These are phyloP conservation scores for Paramormyrops kingsleyae DNA, from an alignment of 2,113 vertebrate genomes.

Conservation along the genomic window DNA sequence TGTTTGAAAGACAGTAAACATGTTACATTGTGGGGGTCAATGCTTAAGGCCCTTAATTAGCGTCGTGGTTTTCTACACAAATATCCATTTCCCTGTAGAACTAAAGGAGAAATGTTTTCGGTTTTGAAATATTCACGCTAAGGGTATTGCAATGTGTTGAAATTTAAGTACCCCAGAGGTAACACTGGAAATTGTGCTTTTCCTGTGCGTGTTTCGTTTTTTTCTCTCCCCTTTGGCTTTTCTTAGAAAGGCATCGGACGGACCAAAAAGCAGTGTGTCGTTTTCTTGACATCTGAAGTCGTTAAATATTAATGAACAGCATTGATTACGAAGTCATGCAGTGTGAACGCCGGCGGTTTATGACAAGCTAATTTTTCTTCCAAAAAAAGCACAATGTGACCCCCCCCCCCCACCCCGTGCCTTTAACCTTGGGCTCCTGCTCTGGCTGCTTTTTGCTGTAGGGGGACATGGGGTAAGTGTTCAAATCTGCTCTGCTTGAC, in stretches of 20 bases:
- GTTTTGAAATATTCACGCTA: not conserved
- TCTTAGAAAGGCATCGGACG: conserved; percentile 23
- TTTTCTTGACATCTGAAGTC: conserved; percentile 34
- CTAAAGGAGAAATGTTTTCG: conserved; percentile 8
- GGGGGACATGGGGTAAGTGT: conserved; percentile 25
- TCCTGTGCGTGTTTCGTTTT: not conserved
- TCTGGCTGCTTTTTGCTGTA: conserved; percentile 18
- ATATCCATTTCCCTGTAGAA: conserved; percentile 12
- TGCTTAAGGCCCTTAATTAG: conserved; percentile 28
- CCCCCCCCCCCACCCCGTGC: conserved; percentile 48
- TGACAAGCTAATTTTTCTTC: conserved; percentile 56
- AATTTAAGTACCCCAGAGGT: conserved; percentile 2
- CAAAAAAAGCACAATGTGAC: conserved; percentile 53
- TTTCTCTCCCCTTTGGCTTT: conserved; percentile 5
- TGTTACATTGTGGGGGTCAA: not conserved
- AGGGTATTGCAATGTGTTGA: not conserved
- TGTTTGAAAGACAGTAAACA: not conserved
- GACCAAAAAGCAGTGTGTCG: not conserved
- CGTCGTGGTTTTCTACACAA: conserved; percentile 11
- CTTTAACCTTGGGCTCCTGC: conserved; percentile 57
- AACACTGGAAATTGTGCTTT: not conserved
- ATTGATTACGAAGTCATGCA: conserved; percentile 49
- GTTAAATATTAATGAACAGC: conserved; percentile 60
- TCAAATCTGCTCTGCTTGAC: conserved; percentile 48
- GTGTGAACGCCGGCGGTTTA: conserved; percentile 46